phyloP scores from a whole-genome alignment of 2,113 vertebrate species.

The Sigmodon hispidus region DNA sequence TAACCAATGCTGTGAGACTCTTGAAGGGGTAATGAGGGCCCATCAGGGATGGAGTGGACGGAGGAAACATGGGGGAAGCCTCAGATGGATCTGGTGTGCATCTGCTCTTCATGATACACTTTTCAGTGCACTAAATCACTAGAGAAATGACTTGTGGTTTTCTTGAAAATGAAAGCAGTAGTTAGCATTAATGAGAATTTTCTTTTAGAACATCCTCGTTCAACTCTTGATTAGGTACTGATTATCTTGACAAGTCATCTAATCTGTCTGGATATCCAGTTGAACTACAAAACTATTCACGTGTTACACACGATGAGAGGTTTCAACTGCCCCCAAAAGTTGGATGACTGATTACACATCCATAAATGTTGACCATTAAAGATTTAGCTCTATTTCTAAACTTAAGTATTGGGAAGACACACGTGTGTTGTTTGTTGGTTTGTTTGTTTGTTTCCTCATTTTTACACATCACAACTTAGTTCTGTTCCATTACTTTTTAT shows the following conservation, averaged over 20 bases:
- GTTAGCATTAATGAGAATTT: neutral
- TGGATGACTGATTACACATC: neutral
- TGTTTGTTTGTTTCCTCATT: neutral
- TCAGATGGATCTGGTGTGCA: neutral
- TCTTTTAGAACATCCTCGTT: neutral
- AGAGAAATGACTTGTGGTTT: neutral
- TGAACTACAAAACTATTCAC: neutral
- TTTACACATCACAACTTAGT: neutral
- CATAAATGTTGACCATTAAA: neutral
- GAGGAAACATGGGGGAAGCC: neutral
- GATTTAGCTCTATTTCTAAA: neutral
- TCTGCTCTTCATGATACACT: neutral
- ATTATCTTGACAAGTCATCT: neutral
- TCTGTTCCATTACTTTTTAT: neutral
- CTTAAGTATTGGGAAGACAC: neutral
- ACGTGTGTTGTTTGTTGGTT: accelerated
- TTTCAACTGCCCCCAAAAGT: neutral
- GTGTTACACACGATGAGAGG: neutral
- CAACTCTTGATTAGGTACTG: neutral
- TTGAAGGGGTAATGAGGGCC: neutral
- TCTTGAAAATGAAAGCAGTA: neutral
- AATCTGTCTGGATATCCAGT: neutral
- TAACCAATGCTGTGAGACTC: neutral
- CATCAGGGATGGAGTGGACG: neutral
- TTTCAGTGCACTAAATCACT: neutral